Evolutionary conservation across 2,888 invertebrate genomes (phyloP).

Genomic region (Scrobipalpa atriplicella): DNA sequence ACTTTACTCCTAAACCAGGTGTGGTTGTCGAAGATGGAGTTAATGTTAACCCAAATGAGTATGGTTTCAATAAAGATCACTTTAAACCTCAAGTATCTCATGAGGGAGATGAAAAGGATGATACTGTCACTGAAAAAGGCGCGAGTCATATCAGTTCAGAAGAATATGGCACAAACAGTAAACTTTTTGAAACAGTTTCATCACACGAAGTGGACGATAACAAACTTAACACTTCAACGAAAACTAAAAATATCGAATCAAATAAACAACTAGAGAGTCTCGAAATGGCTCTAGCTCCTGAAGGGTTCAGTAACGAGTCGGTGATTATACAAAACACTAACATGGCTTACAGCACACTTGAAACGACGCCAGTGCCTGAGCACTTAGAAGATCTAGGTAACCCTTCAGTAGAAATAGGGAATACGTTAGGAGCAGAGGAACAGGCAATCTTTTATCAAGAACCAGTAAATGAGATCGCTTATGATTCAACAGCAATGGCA

Average conservation of each 20-base stretch:
- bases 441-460: conserved; percentile 56
- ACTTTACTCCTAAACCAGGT: conserved; percentile 41
- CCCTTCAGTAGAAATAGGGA: conserved; percentile 47
- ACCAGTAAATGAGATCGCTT: conserved; percentile 39
- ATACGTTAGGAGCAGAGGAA: conserved; percentile 42
- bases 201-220: neutral
- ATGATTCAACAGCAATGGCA: conserved; percentile 26
- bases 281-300: conserved; percentile 1
- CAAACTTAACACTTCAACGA: neutral
- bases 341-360: neutral
- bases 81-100: neutral
- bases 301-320: neutral
- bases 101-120: neutral
- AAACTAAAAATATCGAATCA: neutral
- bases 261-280: neutral
- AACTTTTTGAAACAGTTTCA: neutral
- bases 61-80: conserved; percentile 27
- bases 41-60: conserved; percentile 41
- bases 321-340: neutral
- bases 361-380: neutral
- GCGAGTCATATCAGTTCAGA: neutral
- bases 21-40: conserved; percentile 41
- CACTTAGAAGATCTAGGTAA: conserved; percentile 1
- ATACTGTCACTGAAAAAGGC: neutral
- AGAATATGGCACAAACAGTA: neutral